Conservation (phyloP, 2,113 vertebrate genomes). For the Epinephelus fuscoguttatus region DNA sequence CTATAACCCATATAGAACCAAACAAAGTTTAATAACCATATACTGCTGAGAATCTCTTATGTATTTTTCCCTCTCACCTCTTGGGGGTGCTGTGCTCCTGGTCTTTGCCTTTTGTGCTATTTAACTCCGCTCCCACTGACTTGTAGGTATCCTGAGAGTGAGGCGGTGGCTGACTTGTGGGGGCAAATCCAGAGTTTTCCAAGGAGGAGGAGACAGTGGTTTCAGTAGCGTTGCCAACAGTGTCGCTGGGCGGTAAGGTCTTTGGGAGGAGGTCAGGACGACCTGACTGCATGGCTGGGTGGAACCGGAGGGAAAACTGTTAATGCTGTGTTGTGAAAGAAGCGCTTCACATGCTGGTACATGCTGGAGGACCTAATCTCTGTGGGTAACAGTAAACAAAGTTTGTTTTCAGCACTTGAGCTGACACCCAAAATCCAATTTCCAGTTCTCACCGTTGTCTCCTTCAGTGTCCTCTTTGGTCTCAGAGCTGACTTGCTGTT, state of each 20-base stretch:
- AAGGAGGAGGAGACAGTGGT: slow-evolving; percentile 77
- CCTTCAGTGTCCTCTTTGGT: slow-evolving; percentile 79
- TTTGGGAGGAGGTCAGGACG: slow-evolving; percentile 90
- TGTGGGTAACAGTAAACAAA: neutral
- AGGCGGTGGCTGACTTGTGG: slow-evolving; percentile 30
- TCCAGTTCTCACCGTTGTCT: slow-evolving; percentile 84
- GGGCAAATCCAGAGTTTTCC: slow-evolving; percentile 68
- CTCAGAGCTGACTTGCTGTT: slow-evolving; percentile 56
- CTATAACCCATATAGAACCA: neutral
- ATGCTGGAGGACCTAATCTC: slow-evolving; percentile 18
- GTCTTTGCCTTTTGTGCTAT: slow-evolving; percentile 29
- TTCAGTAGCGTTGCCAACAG: slow-evolving; percentile 79
- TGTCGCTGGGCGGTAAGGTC: slow-evolving; percentile 79
- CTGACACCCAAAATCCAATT: neutral
- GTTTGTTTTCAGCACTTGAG: neutral
- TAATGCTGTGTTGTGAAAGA: slow-evolving; percentile 23
- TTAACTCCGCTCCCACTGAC: slow-evolving; percentile 53
- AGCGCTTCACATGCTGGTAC: slow-evolving; percentile 32
- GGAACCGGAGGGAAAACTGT: slow-evolving; percentile 13
- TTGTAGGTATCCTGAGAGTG: slow-evolving; percentile 12
- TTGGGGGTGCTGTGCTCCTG: slow-evolving; percentile 45
- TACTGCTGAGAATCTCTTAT: neutral
- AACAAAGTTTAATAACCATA: neutral
- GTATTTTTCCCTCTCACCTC: slow-evolving; percentile 49
- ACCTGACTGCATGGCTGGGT: slow-evolving; percentile 83